Evolutionary conservation across 2,113 vertebrate genomes (phyloP), one percentile per base, ranked within the genome.

Genomic region (Sander vitreus): DNA sequence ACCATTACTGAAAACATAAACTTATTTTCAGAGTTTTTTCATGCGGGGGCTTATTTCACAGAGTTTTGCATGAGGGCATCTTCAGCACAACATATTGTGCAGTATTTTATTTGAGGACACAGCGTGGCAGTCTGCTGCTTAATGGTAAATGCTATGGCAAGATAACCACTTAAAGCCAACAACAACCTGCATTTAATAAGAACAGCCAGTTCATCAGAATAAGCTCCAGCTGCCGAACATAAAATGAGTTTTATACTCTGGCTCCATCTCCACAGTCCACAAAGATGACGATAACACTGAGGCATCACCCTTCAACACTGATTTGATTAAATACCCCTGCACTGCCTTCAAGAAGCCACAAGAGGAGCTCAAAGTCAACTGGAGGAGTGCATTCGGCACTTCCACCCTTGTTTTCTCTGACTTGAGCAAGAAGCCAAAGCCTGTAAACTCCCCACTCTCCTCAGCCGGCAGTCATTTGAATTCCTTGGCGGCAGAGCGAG

Each of bases 401-500:
- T 91, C 96, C 77, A 98, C 97, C 27, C 94, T 99, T 58, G 92
- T 98, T 79, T 90, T 98, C 90, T 96, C 94, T 4, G 96, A 97
- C 93, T 91, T 97, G 78, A 95, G 94, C 88, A 84, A 87, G 84
- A 93, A 93, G 85, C 86, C 90, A 63, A 82, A 89, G 76, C 78
- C 82, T 25, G 80, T 82, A 79, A 87, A 84, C 81, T 84, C 87
- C 25, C 83, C 87, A 0, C 83, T 82, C 80, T 25, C 79, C 90
- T 78, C 90, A 47, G 80, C 89, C 84, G 81, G 60, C 13, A 58
- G 60, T 73, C 88, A 84, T 85, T 89, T 86, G 82, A 92, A 93
- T 90, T 88, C 91, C 90, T 92, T 79, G 78, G 88, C 89, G 88
- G 58, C 87, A 54, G 80, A 74, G 80, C 58, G 79, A 4, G 89